These are phyloP conservation scores for Endotricha flammealis DNA, from an alignment of 2,888 invertebrate species.

Conservation along the genomic window DNA sequence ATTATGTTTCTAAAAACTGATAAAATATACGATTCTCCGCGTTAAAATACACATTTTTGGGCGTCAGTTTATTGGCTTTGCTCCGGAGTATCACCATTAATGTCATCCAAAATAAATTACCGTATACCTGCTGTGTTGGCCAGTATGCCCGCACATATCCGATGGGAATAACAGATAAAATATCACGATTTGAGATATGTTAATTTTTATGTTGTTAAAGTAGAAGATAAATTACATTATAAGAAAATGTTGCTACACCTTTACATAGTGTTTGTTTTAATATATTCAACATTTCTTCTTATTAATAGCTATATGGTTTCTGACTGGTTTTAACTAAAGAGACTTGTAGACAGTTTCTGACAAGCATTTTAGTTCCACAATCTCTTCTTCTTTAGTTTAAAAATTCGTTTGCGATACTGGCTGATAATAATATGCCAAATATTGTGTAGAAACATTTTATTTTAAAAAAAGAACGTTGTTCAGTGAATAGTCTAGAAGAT, in stretches of 20 bases:
- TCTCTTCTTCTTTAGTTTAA: no score
- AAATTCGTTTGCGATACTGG: no score
- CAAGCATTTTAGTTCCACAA: neutral
- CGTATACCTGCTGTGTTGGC: conserved; percentile 28
- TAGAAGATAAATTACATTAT: conserved; percentile 37
- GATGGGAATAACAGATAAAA: conserved; percentile 34
- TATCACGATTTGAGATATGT: conserved; percentile 49
- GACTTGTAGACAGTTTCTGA: no score
- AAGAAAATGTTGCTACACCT: conserved; percentile 19
- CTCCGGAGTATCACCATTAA: conserved; percentile 61
- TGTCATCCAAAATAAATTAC: conserved; percentile 64
- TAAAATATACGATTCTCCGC: conserved; percentile 33
- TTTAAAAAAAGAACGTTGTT: no score
- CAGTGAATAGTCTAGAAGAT: no score
- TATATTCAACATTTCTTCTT: no score
- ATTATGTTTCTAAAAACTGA: no score
- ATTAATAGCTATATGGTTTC: no score
- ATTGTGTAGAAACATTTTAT: no score
- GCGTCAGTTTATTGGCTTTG: conserved; percentile 51
- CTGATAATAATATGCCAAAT: no score
- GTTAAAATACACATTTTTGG: conserved; percentile 44
- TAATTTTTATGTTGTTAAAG: conserved; percentile 49
- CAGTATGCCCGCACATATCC: conserved; percentile 28
- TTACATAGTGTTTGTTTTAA: conserved; percentile 24
- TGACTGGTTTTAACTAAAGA: no score